Evolutionary conservation across 2,797 vertebrate genomes (phyloP).

Genomic region (Diceros bicornis): DNA sequence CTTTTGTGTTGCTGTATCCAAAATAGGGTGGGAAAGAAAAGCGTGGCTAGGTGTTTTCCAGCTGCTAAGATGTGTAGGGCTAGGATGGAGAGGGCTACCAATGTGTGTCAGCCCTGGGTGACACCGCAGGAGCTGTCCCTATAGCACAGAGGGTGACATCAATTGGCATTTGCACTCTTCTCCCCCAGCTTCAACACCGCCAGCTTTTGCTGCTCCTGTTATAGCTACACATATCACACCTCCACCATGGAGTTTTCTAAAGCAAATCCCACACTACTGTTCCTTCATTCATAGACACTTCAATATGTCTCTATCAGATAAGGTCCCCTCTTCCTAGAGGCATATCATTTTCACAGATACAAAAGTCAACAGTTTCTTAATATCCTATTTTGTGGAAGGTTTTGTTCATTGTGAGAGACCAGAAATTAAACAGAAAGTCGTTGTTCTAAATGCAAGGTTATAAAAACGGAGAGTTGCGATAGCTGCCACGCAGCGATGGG

Average conservation of each 20-base stretch:
- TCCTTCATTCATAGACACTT: not conserved
- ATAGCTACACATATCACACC: rapidly evolving
- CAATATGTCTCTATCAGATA: not conserved
- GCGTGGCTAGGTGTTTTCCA: not conserved
- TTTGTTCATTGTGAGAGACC: slow-evolving; percentile 15
- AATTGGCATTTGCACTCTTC: rapidly evolving
- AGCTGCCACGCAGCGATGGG: not conserved
- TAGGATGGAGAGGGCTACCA: too few relatives aligned
- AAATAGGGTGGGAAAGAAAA: not conserved
- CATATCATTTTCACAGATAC: not conserved
- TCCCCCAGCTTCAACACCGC: not conserved
- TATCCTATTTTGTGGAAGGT: not conserved
- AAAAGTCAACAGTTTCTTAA: not conserved
- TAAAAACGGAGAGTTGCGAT: not conserved
- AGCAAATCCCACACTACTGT: not conserved
- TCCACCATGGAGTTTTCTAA: not conserved
- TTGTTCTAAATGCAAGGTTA: not conserved
- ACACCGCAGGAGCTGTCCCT: not conserved
- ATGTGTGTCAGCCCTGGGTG: not conserved
- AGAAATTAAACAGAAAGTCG: slow-evolving; percentile 11
- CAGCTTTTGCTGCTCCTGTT: not conserved
- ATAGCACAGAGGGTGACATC: rapidly evolving
- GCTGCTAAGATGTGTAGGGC: not conserved
- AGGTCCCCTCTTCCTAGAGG: not conserved
- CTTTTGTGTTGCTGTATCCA: not conserved